Evolutionary conservation across 2,113 vertebrate genomes (phyloP), one percentile per base, ranked within the genome.

Genomic region (Andinoacara biseriatus): DNA sequence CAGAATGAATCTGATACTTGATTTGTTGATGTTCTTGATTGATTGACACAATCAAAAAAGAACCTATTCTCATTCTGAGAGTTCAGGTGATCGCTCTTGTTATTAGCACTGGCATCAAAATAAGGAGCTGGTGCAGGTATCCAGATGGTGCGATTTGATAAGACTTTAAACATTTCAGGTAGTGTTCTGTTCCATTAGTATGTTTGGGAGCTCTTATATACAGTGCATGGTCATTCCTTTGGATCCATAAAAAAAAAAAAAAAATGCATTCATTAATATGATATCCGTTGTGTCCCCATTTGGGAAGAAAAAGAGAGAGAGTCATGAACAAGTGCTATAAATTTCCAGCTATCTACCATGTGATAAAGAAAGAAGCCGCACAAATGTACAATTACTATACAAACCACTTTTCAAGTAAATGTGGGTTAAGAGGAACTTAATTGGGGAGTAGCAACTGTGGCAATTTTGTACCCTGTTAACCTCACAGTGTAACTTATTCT

Each of bases 131-230:
- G 82, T 65, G 80, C 74, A 75, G 54, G 24, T 35, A 24, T 59
- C 49, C 6, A 72, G 74, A 82, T 79, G 75, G 74, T 77, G 54
- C 11, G 29, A n/a, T 81, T 87, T 67, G 31, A 81, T 87, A 90
- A 87, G 86, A 89, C 88, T 85, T 84, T 43, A 80, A 52, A 81
- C 40, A 33, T 85, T 56, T 85, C 43, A 90, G 90, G 81, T 87
- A 77, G 87, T 58, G 33, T 33, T 76, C 78, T 58, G 33, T 33
- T 76, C 78, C 33, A 18, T 76, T 69, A 20, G n/a, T 29, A 40
- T 3, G 31, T 85, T 88, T 87, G 91, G 92, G 93, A 94, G 92
- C 93, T 94, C 91, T 93, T 86, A 65, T 81, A 91, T 83, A 87
- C 90, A 84, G 52, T 76, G 80, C 74, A 63, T 35, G 61, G 81